A percentile compares a stretch with the other conserved stretches of the same genome.
These are phyloP conservation scores for Spondyliosoma cantharus DNA, from an alignment of 2,797 vertebrate genomes.

Conservation along the genomic window DNA sequence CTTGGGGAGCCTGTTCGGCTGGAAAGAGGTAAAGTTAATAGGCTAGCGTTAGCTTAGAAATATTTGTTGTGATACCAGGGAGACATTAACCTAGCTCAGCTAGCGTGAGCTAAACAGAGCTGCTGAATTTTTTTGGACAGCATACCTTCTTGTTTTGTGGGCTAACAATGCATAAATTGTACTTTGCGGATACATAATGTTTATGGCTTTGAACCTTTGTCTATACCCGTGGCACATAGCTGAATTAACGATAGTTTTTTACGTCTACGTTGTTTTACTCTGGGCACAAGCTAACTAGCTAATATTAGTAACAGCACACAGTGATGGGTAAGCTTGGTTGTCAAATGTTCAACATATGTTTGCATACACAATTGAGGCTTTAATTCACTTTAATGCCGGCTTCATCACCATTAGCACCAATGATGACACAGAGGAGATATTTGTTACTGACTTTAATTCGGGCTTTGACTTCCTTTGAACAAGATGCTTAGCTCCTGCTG, in stretches of 20 bases:
- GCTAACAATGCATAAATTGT: rapidly evolving
- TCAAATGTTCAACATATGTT: neutral
- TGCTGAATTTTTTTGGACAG: neutral
- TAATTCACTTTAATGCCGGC: neutral
- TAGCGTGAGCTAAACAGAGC: slow-evolving; percentile 39
- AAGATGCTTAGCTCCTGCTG: neutral
- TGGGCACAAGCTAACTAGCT: slow-evolving; percentile 27
- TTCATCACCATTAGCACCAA: neutral
- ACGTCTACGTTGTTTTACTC: neutral
- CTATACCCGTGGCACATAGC: neutral
- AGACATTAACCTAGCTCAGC: slow-evolving; percentile 36
- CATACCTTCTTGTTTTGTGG: neutral
- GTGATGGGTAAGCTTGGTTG: slow-evolving; percentile 3
- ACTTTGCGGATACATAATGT: rapidly evolving
- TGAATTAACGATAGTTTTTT: neutral
- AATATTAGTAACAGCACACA: slow-evolving; percentile 22
- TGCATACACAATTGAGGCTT: neutral
- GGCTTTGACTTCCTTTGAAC: neutral
- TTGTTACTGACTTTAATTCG: neutral
- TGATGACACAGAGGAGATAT: neutral
- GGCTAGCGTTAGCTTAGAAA: slow-evolving; percentile 65
- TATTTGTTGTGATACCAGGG: slow-evolving; percentile 64
- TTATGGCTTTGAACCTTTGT: neutral
- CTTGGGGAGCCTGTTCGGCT: slow-evolving; percentile 92
- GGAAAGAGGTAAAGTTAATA: slow-evolving; percentile 90